Evolutionary conservation across 53 echinoderm and acorn worm species (phyloP).

Genomic region (Holothuria scabra): DNA sequence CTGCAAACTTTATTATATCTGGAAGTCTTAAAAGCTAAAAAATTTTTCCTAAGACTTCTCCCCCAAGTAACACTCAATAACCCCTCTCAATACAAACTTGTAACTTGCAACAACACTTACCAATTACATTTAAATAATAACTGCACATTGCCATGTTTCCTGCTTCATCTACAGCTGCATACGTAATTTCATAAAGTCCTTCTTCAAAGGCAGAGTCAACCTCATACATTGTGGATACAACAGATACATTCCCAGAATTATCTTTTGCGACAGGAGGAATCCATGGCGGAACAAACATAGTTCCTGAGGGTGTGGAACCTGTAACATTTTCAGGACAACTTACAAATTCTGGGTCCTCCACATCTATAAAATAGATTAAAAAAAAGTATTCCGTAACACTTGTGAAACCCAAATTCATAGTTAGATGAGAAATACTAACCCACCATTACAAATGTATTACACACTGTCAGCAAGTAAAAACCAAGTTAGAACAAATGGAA

Average conservation of each 20-base stretch:
- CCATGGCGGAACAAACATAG: slow-evolving; percentile 44
- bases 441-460: too few species aligned
- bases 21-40: too few species aligned
- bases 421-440: too few species aligned
- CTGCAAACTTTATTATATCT: too few species aligned
- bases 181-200: slow-evolving; percentile 54
- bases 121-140: slow-evolving; percentile 58
- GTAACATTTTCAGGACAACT: slow-evolving; percentile 62
- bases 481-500: too few species aligned
- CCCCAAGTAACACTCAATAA: too few species aligned
- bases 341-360: slow-evolving; percentile 16
- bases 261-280: slow-evolving; percentile 51
- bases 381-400: too few species aligned
- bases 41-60: too few species aligned
- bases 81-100: too few species aligned
- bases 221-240: slow-evolving; percentile 2
- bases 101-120: slow-evolving; percentile 40
- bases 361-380: neutral
- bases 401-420: too few species aligned
- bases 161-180: slow-evolving; percentile 58
- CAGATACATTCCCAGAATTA: slow-evolving; percentile 26
- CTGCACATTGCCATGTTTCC: slow-evolving; percentile 47
- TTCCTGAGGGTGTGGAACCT: slow-evolving; percentile 18
- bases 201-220: slow-evolving; percentile 37
- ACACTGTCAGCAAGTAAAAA: too few species aligned